Percentiles rank a stretch among this genome's conserved stretches.
Evolutionary conservation across 1,140 invertebrate species (phyloP).

Genomic region (Drosophila nikananu): DNA sequence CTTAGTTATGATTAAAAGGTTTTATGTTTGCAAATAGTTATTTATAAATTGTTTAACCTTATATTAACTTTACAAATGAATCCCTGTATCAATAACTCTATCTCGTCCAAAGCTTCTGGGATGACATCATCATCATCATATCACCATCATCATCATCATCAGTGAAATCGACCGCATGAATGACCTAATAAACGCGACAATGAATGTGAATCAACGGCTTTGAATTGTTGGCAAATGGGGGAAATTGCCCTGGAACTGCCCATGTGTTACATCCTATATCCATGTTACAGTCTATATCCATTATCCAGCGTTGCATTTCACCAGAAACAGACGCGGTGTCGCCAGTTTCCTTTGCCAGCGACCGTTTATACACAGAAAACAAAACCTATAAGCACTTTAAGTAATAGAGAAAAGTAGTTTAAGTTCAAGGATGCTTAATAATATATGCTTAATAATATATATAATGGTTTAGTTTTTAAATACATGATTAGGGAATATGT

Average conservation of each 20-base stretch:
- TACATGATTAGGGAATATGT: not conserved
- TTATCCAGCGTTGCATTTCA: constrained; percentile 56
- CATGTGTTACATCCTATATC: constrained; percentile 6
- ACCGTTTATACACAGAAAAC: not conserved
- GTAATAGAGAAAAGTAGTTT: not conserved
- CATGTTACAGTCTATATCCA: constrained; percentile 17
- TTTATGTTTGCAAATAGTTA: not conserved
- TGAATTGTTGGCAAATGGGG: constrained; percentile 19
- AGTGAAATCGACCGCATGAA: constrained; percentile 79
- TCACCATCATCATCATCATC: not conserved
- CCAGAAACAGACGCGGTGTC: constrained; percentile 80
- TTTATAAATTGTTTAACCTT: not conserved
- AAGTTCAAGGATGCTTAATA: no score
- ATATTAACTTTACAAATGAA: not conserved
- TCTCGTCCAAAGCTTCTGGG: not conserved
- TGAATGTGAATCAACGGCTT: constrained; percentile 62
- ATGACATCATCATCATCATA: constrained; percentile 61
- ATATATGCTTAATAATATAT: not conserved
- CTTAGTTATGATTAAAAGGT: no score
- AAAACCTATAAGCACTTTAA: no score
- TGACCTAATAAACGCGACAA: constrained; percentile 78
- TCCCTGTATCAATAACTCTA: not conserved
- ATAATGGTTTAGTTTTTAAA: no score
- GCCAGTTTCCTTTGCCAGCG: constrained; percentile 41
- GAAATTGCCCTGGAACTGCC: constrained; percentile 28